Evolutionary conservation across 2,888 invertebrate genomes (phyloP).

Genomic region (Epinotia nisella): DNA sequence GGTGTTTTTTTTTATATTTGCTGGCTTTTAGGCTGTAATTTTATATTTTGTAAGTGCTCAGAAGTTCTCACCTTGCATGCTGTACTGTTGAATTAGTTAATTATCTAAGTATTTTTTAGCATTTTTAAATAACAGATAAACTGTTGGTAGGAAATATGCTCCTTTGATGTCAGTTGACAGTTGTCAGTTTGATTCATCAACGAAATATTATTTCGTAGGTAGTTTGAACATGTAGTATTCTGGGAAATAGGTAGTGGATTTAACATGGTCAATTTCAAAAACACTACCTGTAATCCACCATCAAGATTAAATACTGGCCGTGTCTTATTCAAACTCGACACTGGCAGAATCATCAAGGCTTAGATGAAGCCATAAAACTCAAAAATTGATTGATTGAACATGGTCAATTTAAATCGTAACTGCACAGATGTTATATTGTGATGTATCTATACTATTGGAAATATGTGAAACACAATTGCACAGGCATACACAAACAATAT

Average conservation of each 20-base stretch:
- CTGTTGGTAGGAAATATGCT: not conserved
- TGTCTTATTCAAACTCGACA: too few relatives aligned
- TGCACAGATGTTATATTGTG: conserved; percentile 20
- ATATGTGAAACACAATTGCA: not conserved
- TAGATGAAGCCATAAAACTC: too few relatives aligned
- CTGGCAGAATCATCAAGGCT: too few relatives aligned
- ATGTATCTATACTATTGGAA: not conserved
- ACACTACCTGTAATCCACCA: too few relatives aligned
- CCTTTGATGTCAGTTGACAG: too few relatives aligned
- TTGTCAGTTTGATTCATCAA: too few relatives aligned
- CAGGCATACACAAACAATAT: not conserved
- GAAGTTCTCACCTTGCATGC: not conserved
- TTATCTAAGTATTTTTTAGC: conserved; percentile 6
- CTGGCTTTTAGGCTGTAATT: conserved; percentile 1
- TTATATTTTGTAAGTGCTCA: conserved; percentile 11
- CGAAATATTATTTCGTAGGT: not conserved
- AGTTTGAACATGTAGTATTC: not conserved
- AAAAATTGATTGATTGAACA: too few relatives aligned
- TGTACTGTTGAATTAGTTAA: not conserved
- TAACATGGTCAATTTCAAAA: too few relatives aligned
- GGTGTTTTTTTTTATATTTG: conserved; percentile 3
- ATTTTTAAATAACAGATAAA: not conserved
- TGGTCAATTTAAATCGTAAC: not conserved
- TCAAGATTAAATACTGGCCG: too few relatives aligned
- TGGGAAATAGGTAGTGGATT: not conserved